These are phyloP conservation scores for Chloropsis cyanopogon DNA, from an alignment of 2,113 vertebrate species.

Conservation along the genomic window DNA sequence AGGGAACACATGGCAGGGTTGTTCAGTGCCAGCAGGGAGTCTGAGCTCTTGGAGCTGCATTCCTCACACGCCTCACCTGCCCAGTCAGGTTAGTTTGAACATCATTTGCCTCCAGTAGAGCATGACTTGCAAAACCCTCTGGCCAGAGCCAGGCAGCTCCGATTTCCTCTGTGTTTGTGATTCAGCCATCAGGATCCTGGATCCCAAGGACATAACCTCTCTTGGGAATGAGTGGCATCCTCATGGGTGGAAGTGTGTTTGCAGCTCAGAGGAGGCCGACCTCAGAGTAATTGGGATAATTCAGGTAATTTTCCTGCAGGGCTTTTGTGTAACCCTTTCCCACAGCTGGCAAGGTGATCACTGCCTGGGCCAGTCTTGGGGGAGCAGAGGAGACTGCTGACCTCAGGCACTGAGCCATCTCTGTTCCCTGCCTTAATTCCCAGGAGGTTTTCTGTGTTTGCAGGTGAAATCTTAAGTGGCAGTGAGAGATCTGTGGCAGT, in stretches of 20 bases:
- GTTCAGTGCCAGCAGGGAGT: not conserved
- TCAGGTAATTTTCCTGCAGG: not conserved
- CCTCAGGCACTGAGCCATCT: not conserved
- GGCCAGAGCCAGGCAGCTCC: not conserved
- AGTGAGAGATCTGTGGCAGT: fast-evolving
- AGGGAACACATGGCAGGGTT: not conserved
- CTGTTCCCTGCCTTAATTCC: not conserved
- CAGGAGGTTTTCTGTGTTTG: not conserved
- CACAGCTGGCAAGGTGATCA: fast-evolving
- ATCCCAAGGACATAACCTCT: not conserved
- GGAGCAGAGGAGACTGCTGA: not conserved
- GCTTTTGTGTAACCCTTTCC: not conserved
- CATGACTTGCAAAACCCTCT: not conserved
- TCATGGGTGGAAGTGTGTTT: not conserved
- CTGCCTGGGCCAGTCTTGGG: not conserved
- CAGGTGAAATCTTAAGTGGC: not conserved
- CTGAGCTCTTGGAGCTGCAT: not conserved
- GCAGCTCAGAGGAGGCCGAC: not conserved
- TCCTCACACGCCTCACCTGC: not conserved
- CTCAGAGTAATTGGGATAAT: not conserved
- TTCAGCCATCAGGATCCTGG: not conserved
- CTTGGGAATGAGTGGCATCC: not conserved
- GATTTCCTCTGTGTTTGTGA: not conserved
- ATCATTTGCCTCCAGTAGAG: not conserved
- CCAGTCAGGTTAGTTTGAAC: fast-evolving